These are phyloP conservation scores for Oreochromis spilurus DNA, from an alignment of 2,113 vertebrate genomes.

Conservation along the genomic window DNA sequence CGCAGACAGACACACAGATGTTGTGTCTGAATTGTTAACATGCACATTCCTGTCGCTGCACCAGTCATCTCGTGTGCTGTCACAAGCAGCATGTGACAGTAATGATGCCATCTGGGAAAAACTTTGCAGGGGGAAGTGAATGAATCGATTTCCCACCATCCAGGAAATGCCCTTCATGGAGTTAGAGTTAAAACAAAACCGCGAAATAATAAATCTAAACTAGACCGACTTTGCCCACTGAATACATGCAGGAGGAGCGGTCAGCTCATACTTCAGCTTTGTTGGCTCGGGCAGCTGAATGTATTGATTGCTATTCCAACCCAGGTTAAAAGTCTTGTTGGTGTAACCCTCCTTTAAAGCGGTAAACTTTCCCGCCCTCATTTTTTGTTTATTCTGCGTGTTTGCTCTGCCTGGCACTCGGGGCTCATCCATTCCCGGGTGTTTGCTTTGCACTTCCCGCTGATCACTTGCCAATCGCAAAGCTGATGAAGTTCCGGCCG, in stretches of 20 bases:
- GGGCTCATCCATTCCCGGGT: background rate
- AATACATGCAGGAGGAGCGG: background rate
- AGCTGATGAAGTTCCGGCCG: background rate
- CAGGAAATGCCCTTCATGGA: background rate
- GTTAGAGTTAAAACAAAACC: background rate
- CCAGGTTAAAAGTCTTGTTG: slow-evolving; percentile 7
- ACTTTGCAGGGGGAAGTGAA: background rate
- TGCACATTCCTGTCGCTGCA: background rate
- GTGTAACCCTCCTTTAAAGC: background rate
- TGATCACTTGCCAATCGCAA: slow-evolving; percentile 17
- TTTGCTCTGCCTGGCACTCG: slow-evolving; percentile 22
- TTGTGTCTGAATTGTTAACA: background rate
- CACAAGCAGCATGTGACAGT: slow-evolving; percentile 19
- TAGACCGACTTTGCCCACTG: accelerated
- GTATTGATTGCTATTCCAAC: background rate
- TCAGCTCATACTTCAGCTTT: background rate
- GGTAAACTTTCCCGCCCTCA: background rate
- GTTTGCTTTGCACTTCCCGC: slow-evolving; percentile 22
- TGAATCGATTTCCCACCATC: background rate
- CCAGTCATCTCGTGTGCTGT: background rate
- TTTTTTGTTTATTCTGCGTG: background rate
- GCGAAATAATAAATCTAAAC: background rate
- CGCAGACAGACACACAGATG: background rate
- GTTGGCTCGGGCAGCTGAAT: background rate
- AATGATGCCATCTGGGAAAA: background rate